Percentiles rank a stretch among this genome's conserved stretches.
Conservation (phyloP, 2,888 invertebrate genomes). For the Biston betularia region DNA sequence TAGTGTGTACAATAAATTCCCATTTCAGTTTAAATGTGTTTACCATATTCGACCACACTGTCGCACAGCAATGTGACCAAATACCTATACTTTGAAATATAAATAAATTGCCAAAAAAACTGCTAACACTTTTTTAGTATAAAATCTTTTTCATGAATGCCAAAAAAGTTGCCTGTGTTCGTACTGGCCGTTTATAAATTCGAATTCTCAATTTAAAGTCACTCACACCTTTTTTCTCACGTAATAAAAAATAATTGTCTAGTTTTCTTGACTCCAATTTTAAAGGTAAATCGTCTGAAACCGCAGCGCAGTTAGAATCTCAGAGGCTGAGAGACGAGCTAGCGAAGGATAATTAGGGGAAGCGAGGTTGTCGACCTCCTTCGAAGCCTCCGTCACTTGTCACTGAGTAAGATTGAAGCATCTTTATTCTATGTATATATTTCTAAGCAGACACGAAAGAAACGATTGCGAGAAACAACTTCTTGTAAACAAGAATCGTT, state of each 20-base stretch:
- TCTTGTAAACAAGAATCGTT: neutral
- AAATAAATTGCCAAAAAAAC: neutral
- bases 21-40: too few species aligned
- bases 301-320: constrained; percentile 54
- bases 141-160: neutral
- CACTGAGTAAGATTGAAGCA: constrained; percentile 47
- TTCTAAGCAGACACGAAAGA: neutral
- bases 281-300: constrained; percentile 59
- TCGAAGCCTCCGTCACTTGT: constrained; percentile 62
- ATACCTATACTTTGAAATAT: too few species aligned
- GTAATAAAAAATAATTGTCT: constrained; percentile 26
- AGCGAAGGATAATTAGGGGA: constrained; percentile 71
- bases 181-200: constrained; percentile 4
- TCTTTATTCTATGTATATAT: constrained; percentile 3
- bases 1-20: too few species aligned
- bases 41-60: too few species aligned
- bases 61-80: too few species aligned
- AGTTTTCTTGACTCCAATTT: constrained; percentile 41
- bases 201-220: constrained; percentile 9
- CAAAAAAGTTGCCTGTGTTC: neutral
- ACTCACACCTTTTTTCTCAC: constrained; percentile 30
- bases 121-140: neutral
- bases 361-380: constrained; percentile 67
- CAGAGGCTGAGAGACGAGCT: constrained; percentile 47
- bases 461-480: neutral